Percentiles rank a stretch among this genome's conserved stretches.
Evolutionary conservation across 2,888 invertebrate genomes (phyloP).

Genomic region (Melanotus villosus): DNA sequence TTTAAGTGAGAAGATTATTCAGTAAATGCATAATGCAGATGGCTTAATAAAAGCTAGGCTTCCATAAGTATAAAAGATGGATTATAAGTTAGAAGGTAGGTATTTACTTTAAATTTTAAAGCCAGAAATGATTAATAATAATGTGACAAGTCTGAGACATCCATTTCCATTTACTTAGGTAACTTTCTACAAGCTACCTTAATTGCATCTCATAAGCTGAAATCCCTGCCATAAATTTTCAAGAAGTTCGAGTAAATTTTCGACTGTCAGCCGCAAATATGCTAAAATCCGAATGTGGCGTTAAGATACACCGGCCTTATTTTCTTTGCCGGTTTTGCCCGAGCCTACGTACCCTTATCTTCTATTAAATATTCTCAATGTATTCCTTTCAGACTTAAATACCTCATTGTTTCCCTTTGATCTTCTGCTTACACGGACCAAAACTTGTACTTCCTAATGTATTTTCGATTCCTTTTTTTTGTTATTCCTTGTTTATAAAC

Average conservation of each 20-base stretch:
- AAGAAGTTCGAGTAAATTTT: conserved; percentile 22
- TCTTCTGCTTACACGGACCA: conserved; percentile 25
- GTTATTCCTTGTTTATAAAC: conserved; percentile 17
- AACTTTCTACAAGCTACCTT: conserved; percentile 25
- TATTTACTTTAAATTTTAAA: conserved; percentile 16
- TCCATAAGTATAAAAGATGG: background rate
- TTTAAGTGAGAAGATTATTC: too few relatives aligned
- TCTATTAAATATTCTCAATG: conserved; percentile 41
- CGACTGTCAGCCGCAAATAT: conserved; percentile 20
- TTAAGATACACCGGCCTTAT: background rate
- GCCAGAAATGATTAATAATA: conserved; percentile 19
- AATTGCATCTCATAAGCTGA: conserved; percentile 26
- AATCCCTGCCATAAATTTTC: conserved; percentile 21
- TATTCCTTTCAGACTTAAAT: conserved; percentile 39
- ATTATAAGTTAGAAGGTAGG: background rate
- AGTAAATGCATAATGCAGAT: too few relatives aligned
- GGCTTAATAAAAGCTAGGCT: too few relatives aligned
- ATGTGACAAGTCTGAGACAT: conserved; percentile 23
- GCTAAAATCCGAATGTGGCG: background rate
- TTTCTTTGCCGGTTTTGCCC: conserved; percentile 13
- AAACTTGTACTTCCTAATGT: conserved; percentile 40
- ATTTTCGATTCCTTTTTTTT: conserved; percentile 30
- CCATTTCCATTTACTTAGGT: conserved; percentile 22
- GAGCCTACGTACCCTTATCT: conserved; percentile 31
- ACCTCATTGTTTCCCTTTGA: conserved; percentile 44